Percentiles rank a stretch among this genome's conserved stretches.
Conservation (phyloP, 2,888 invertebrate species). For the Barypeithes pellucidus region DNA sequence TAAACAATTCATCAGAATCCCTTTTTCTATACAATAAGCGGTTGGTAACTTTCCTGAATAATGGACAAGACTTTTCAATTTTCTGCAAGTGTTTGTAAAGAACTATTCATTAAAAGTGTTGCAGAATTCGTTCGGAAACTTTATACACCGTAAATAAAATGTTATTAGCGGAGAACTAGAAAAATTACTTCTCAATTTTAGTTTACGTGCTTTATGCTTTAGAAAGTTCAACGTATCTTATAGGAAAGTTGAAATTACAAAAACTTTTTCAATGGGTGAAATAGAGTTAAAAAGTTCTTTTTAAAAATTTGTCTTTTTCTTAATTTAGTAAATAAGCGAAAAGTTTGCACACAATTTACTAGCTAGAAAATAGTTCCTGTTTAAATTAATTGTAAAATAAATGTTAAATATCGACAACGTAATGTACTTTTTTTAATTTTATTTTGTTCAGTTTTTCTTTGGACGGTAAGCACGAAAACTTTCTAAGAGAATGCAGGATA, state of each 20-base stretch:
- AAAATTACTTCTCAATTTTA: slow-evolving; percentile 4
- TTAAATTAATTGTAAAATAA: no score
- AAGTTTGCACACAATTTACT: no score
- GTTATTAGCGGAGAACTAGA: not conserved
- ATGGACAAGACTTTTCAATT: not conserved
- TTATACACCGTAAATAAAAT: slow-evolving; percentile 2
- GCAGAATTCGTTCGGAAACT: not conserved
- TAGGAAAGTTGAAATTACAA: not conserved
- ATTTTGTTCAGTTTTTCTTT: no score
- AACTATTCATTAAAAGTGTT: not conserved
- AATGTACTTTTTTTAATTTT: no score
- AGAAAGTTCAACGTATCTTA: not conserved
- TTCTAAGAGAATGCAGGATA: no score
- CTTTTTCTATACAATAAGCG: not conserved
- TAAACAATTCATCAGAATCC: no score
- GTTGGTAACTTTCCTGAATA: not conserved
- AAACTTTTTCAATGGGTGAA: not conserved
- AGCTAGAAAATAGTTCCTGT: no score
- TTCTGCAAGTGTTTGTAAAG: not conserved
- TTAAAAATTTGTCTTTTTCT: not conserved
- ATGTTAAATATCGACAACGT: no score
- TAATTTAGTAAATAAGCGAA: no score
- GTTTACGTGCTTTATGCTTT: not conserved
- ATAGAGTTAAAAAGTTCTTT: not conserved
- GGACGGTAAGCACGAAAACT: no score